These are phyloP conservation scores for Palythoa grandiflora DNA, from an alignment of 92 coral and sea anemone genomes.

Conservation along the genomic window DNA sequence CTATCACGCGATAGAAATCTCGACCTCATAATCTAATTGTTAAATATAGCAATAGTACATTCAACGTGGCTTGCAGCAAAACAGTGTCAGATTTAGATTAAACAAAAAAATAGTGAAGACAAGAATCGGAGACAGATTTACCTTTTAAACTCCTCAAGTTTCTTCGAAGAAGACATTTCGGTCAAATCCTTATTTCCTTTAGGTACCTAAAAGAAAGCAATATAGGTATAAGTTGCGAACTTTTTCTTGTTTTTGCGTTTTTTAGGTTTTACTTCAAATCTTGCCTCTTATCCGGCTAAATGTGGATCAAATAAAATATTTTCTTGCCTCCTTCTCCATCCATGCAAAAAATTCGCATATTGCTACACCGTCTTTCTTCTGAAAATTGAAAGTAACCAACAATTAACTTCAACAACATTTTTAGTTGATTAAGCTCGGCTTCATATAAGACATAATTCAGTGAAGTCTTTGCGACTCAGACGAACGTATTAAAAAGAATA, in stretches of 20 bases:
- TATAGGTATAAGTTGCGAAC: too few relatives aligned
- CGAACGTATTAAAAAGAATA: too few relatives aligned
- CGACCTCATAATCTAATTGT: too few relatives aligned
- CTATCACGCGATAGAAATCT: too few relatives aligned
- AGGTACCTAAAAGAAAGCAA: slow-evolving; percentile 58
- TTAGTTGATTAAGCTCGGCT: too few relatives aligned
- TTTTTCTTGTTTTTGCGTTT: too few relatives aligned
- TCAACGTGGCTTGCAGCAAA: neutral
- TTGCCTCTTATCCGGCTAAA: too few relatives aligned
- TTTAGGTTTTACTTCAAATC: too few relatives aligned
- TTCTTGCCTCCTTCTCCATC: slow-evolving; percentile 89
- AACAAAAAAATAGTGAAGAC: too few relatives aligned
- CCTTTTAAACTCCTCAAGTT: slow-evolving; percentile 90
- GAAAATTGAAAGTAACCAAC: neutral
- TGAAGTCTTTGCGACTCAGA: too few relatives aligned
- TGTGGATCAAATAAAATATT: neutral
- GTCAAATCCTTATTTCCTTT: slow-evolving; percentile 77
- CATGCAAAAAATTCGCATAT: slow-evolving; percentile 85
- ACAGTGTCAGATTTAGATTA: neutral
- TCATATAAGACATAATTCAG: too few relatives aligned
- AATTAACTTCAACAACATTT: neutral
- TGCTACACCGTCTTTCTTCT: slow-evolving; percentile 91
- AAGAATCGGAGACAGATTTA: neutral
- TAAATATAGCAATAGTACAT: neutral
- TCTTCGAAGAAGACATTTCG: slow-evolving; percentile 73